Conservation (phyloP, 2,888 invertebrate genomes). For the Oxytorus armatus region DNA sequence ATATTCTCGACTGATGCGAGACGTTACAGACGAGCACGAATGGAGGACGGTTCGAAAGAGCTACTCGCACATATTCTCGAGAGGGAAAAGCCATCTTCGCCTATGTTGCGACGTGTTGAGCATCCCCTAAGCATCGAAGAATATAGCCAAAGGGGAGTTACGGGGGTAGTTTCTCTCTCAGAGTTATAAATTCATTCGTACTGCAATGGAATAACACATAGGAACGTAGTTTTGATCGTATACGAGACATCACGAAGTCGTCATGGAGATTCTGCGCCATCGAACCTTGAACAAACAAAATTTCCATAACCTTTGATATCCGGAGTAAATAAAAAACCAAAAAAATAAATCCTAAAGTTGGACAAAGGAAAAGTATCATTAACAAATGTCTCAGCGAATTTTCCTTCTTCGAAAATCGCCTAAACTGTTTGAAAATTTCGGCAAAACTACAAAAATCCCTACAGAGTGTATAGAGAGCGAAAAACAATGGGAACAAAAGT, state of each 20-base stretch:
- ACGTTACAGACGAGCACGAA: conserved; percentile 40
- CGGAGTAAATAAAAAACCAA: background rate
- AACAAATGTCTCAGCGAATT: too few relatives aligned
- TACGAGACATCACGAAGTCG: conserved; percentile 56
- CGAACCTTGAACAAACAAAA: conserved; percentile 21
- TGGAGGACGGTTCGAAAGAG: conserved; percentile 31
- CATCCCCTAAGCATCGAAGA: conserved; percentile 57
- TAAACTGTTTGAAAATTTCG: too few relatives aligned
- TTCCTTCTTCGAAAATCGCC: too few relatives aligned
- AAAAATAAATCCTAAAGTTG: background rate
- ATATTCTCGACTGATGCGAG: conserved; percentile 51
- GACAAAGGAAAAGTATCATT: background rate
- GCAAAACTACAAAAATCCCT: too few relatives aligned
- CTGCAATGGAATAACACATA: conserved; percentile 17
- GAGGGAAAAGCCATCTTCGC: conserved; percentile 64
- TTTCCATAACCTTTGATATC: background rate
- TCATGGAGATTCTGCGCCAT: conserved; percentile 54
- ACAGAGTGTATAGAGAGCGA: too few relatives aligned
- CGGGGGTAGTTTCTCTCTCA: background rate
- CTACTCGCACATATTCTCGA: conserved; percentile 28
- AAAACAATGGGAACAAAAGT: too few relatives aligned
- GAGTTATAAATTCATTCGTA: conserved; percentile 58
- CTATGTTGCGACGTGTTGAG: conserved; percentile 58
- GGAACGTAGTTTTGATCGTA: conserved; percentile 31
- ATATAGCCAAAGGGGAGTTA: conserved; percentile 57